Evolutionary conservation across 2,888 invertebrate genomes (phyloP).

Genomic region (Eilema depressum): DNA sequence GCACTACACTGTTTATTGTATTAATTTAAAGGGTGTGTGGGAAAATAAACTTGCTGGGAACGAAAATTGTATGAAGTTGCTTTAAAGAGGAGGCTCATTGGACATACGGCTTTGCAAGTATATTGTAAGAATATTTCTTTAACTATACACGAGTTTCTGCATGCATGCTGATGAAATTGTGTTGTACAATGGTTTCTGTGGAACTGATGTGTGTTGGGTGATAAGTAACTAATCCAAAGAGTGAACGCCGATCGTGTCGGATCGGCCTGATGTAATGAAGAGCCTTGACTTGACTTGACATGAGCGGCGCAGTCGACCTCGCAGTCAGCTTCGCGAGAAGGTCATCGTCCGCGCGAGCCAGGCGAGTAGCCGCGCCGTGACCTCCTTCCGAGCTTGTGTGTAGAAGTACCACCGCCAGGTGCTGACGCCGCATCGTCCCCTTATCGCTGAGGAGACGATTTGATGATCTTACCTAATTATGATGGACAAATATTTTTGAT

Average conservation of each 20-base stretch:
- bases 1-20: slow-evolving; percentile 68
- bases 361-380: slow-evolving; percentile 17
- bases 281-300: slow-evolving; percentile 57
- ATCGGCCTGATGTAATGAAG: slow-evolving; percentile 58
- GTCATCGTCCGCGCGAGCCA: not conserved
- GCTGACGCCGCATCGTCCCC: slow-evolving; percentile 28
- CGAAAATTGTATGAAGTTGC: slow-evolving; percentile 68
- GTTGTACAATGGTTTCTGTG: slow-evolving; percentile 61
- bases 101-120: slow-evolving; percentile 71
- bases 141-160: slow-evolving; percentile 67
- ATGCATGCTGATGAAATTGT: slow-evolving; percentile 62
- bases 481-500: slow-evolving; percentile 78
- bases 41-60: slow-evolving; percentile 66
- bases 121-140: slow-evolving; percentile 67
- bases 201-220: slow-evolving; percentile 66
- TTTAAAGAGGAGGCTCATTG: slow-evolving; percentile 78
- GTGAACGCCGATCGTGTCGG: slow-evolving; percentile 62
- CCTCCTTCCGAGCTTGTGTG: not conserved
- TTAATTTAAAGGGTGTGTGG: slow-evolving; percentile 76
- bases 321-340: not conserved
- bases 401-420: slow-evolving; percentile 13
- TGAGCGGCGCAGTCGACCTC: slow-evolving; percentile 4
- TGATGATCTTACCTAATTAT: slow-evolving; percentile 58
- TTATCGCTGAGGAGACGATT: slow-evolving; percentile 51
- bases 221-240: slow-evolving; percentile 77